Base-by-base conservation (phyloP, 2,888 invertebrate genomes). In the Platypus cylindrus region DNA sequence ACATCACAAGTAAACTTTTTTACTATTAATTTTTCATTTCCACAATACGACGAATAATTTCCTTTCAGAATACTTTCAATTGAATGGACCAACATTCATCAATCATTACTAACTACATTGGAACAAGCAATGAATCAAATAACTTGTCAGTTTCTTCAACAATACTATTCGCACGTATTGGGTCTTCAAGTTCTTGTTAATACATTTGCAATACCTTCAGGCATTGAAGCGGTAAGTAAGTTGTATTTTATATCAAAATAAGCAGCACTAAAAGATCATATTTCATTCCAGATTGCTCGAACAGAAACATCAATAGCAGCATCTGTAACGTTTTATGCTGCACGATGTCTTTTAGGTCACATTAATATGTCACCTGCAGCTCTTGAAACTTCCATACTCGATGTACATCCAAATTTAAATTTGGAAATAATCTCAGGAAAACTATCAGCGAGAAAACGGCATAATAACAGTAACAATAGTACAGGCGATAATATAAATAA, bases 121-220 rank as follows among this genome's bases (percentile, higher is more conserved):
- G 60, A 64, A 5, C 67, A 73, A 38, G 66, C 78, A 1, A 66
- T 68, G 26, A 66, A 71, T 3, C 78, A 81, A 57, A 78, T 79
- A 52, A 68, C 68, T 51, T 70, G 74, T 16, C 81, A 84, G 58
- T 65, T 81, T 44, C 65, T 82, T 35, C 83, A 84, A 53, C 86
- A 86, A 60, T 78, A 81, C 54, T 81, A 85, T 50, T 83, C 84
- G 1, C 66, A 82, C 41, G 75, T 85, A 1, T 63, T 84, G 12
- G 84, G 83, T 0, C 62, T 82, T 20, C 81, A 83, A 50, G 79
- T 86, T 17, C 67, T 86, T 13, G 81, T 84, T 4, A 86, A 85
- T 62, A 82, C 83, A 0, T 84, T 81, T 53, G 71, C 58, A 3
- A 51, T 58, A n/a, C 59, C 58, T 43, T 51, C 55, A 26, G 48